Base-by-base conservation (phyloP, 2,797 vertebrate species). In the Sarcophilus harrisii region DNA sequence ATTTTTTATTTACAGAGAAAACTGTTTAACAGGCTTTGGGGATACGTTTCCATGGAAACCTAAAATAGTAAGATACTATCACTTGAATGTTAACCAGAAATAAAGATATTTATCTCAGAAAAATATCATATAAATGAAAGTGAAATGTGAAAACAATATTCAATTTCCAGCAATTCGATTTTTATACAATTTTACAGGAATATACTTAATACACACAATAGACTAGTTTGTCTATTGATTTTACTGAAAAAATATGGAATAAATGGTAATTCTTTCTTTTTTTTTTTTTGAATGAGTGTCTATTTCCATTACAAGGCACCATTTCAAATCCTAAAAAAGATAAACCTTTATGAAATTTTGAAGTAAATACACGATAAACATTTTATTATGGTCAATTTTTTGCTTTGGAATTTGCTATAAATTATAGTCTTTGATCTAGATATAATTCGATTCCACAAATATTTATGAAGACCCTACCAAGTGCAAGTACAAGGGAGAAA, bases 51-150 rank as follows among this genome's bases (percentile, higher is more conserved):
- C 21, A 54, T 87, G n/a, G 60, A 91, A 60, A 93, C 29, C 3
- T 57, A 73, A 54, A 92, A 90, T 38, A 1, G 57, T 87, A 81
- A 95, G 73, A 95, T 14, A 24, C 12, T 94, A 60, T 90, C 27
- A 57, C 66, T 91, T 89, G 54, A 92, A 29, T 27, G 93, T 92
- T 52, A 96, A 54, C 21, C 30, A 32, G 4, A 92, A 96, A 45
- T 16, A 28, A n/a, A 92, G 27, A 92, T 58, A 5, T 87, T 58
- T 59, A 90, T 38, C 73, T 66, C 2, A 32, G 32, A 95, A 93
- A 62, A 93, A 4, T 52, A 92, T 45, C 0, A 96, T 95, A 21
- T 73, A 93, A 96, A 95, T 57, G 73, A 45, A 91, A 21, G 81
- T 45, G 90, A 93, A 45, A 81, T 45, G 8, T 45, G 18, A 94